A percentile compares a stretch with the other conserved stretches of the same genome.
These are phyloP conservation scores for Eciton burchellii DNA, from an alignment of 1,140 invertebrate species.

Conservation along the genomic window DNA sequence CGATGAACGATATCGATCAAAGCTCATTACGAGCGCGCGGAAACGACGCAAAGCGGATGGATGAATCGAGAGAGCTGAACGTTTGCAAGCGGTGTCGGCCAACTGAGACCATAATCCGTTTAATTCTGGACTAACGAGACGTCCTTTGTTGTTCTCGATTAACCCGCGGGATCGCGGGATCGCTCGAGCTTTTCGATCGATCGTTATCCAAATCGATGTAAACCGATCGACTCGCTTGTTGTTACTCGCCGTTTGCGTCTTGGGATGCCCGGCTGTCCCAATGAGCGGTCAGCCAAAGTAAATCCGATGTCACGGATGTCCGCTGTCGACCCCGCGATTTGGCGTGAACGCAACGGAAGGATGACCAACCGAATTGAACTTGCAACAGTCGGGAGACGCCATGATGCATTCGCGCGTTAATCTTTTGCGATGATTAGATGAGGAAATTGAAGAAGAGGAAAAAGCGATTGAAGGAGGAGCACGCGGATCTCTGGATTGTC, in stretches of 20 bases:
- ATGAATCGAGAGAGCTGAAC: conserved; percentile 30
- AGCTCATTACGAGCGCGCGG: conserved; percentile 16
- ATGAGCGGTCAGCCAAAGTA: conserved; percentile 18
- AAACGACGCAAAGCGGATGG: conserved; percentile 21
- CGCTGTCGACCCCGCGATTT: background rate
- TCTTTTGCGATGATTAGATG: too few relatives aligned
- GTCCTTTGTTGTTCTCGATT: conserved; percentile 81
- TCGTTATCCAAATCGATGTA: conserved; percentile 41
- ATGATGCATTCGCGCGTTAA: background rate
- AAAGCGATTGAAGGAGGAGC: too few relatives aligned
- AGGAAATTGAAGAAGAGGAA: too few relatives aligned
- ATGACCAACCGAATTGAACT: conserved; percentile 2
- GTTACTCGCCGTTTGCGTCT: conserved; percentile 9
- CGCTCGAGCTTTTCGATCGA: conserved; percentile 44
- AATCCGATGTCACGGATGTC: conserved; percentile 37
- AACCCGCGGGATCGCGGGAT: conserved; percentile 69
- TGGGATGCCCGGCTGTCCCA: conserved; percentile 33
- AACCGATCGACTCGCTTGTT: conserved; percentile 4
- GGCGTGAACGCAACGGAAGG: background rate
- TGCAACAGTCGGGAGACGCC: background rate
- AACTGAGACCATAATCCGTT: conserved; percentile 76
- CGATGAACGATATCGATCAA: conserved; percentile 15
- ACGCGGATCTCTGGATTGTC: background rate
- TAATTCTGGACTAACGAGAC: conserved; percentile 80
- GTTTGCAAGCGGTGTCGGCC: conserved; percentile 54